Evolutionary conservation across 2,797 vertebrate species (phyloP).

Genomic region (Orestias chungarensis): DNA sequence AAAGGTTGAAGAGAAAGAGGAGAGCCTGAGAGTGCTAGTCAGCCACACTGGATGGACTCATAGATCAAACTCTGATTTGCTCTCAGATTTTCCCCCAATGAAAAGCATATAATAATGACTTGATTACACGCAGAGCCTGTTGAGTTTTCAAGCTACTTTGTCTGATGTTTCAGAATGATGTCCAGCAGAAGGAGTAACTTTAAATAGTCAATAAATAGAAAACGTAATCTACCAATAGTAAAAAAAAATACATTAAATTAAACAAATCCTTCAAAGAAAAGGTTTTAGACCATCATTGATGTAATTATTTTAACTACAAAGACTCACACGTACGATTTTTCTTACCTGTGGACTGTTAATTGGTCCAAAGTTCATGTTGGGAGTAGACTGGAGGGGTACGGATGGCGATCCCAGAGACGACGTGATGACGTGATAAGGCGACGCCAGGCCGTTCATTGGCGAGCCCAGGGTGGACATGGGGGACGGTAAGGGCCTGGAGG

Average conservation of each 20-base stretch:
- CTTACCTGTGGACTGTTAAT: constrained; percentile 88
- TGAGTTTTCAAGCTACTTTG: not conserved
- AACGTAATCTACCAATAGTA: too few relatives aligned
- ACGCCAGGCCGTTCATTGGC: constrained; percentile 82
- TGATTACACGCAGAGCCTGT: constrained; percentile 11
- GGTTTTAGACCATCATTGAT: not conserved
- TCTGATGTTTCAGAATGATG: not conserved
- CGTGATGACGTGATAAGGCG: constrained; percentile 88
- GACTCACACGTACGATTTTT: constrained; percentile 10
- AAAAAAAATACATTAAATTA: too few relatives aligned
- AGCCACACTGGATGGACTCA: constrained; percentile 54
- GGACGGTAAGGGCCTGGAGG: constrained; percentile 80
- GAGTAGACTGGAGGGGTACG: constrained; percentile 81
- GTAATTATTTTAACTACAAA: constrained; percentile 5
- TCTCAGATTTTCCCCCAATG: constrained; percentile 33
- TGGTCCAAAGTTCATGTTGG: constrained; percentile 83
- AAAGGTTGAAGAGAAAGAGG: constrained; percentile 40
- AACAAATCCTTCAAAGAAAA: not conserved
- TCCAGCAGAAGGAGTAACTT: not conserved
- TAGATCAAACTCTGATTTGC: constrained; percentile 48
- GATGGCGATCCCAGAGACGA: constrained; percentile 87
- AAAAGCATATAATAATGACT: constrained; percentile 14
- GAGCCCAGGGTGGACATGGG: constrained; percentile 83
- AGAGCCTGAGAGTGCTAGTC: constrained; percentile 42
- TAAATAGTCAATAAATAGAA: not conserved